Evolutionary conservation across 2,888 invertebrate genomes (phyloP).

Genomic region (Coelopa pilipes): DNA sequence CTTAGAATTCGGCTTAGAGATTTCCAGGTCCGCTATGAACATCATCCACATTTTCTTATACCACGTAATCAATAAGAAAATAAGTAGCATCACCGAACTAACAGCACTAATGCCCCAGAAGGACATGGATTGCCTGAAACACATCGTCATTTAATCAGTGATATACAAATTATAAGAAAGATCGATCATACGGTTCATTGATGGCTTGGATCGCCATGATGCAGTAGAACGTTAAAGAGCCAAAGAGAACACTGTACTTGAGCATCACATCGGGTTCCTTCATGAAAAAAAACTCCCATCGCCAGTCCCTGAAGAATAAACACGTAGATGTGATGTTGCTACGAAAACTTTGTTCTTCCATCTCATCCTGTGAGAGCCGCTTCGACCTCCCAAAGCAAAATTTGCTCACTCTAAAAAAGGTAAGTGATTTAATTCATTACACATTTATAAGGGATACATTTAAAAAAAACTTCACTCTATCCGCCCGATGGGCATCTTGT

Average conservation of each 20-base stretch:
- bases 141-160: neutral
- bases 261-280: slow-evolving; percentile 84
- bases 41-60: slow-evolving; percentile 78
- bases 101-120: slow-evolving; percentile 68
- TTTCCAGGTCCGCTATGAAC: slow-evolving; percentile 53
- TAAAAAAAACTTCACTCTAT: slow-evolving; percentile 71
- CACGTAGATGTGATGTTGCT: slow-evolving; percentile 69
- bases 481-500: slow-evolving; percentile 85
- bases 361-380: slow-evolving; percentile 62
- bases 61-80: slow-evolving; percentile 79
- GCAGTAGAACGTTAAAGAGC: slow-evolving; percentile 71
- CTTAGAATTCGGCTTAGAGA: slow-evolving; percentile 67
- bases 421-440: neutral
- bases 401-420: slow-evolving; percentile 54
- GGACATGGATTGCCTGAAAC: slow-evolving; percentile 56
- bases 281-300: slow-evolving; percentile 79
- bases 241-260: slow-evolving; percentile 80
- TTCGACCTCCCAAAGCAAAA: slow-evolving; percentile 58
- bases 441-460: neutral
- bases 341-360: slow-evolving; percentile 64
- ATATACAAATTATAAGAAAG: too few species aligned
- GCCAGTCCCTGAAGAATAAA: slow-evolving; percentile 73
- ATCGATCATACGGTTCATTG: slow-evolving; percentile 67
- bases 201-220: slow-evolving; percentile 74
- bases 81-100: slow-evolving; percentile 68